Evolutionary conservation across 2,113 vertebrate genomes (phyloP).

Genomic region (Neotoma lepida): DNA sequence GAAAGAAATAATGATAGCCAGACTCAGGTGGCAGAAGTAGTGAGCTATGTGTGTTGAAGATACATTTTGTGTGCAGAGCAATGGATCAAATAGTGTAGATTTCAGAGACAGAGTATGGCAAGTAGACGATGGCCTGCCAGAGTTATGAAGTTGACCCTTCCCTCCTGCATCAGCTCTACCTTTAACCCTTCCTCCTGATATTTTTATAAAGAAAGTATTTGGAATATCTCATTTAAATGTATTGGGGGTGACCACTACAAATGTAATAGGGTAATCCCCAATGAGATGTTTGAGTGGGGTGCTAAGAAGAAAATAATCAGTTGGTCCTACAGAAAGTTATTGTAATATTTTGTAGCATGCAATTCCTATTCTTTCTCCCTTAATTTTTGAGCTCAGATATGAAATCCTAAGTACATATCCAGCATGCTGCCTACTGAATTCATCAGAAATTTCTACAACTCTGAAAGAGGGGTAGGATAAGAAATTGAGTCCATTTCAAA

Average conservation of each 20-base stretch:
- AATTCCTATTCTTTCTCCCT: neutral
- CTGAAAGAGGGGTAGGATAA: neutral
- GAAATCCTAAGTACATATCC: neutral
- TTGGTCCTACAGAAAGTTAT: neutral
- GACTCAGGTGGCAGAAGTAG: neutral
- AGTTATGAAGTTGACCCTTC: neutral
- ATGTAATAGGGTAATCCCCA: neutral
- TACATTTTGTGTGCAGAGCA: neutral
- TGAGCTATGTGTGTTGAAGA: neutral
- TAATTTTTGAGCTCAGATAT: neutral
- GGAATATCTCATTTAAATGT: neutral
- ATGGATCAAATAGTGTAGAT: neutral
- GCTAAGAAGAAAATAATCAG: conserved; percentile 38
- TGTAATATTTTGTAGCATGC: neutral
- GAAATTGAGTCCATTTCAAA: neutral
- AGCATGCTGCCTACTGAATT: neutral
- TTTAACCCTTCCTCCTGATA: neutral
- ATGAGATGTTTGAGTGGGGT: neutral
- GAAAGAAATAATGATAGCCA: neutral
- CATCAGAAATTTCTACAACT: neutral
- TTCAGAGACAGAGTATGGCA: neutral
- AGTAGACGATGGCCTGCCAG: too few relatives aligned
- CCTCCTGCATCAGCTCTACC: neutral
- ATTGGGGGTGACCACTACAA: neutral
- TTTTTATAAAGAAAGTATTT: neutral